Percentiles rank a stretch among this genome's conserved stretches.
Conservation (phyloP, 1,140 invertebrate genomes). For the Zophobas morio region DNA sequence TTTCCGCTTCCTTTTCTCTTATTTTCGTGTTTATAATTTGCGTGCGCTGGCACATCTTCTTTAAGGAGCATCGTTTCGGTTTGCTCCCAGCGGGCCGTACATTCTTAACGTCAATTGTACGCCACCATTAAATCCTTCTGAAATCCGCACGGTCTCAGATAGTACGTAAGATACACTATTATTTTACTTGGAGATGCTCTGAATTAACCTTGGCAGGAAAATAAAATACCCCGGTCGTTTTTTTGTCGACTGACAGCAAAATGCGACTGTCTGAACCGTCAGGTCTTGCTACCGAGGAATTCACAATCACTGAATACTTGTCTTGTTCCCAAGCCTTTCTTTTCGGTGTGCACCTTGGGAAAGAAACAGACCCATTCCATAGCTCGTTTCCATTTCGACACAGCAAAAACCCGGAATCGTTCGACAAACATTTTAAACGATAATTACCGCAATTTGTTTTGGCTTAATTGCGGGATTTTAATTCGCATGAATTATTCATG, state of each 20-base stretch:
- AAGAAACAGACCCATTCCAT: constrained; percentile 30
- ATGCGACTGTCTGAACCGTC: constrained; percentile 62
- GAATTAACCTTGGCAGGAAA: constrained; percentile 65
- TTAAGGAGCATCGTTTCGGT: constrained; percentile 19
- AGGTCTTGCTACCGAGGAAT: constrained; percentile 57
- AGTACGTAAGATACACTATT: constrained; percentile 62
- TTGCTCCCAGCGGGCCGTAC: constrained; percentile 42
- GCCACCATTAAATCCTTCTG: constrained; percentile 64
- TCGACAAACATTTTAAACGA: constrained; percentile 35
- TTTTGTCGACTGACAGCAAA: constrained; percentile 63
- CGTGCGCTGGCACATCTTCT: constrained; percentile 25
- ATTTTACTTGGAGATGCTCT: constrained; percentile 63
- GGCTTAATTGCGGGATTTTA: constrained; percentile 28
- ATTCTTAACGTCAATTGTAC: constrained; percentile 58
- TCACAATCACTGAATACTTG: constrained; percentile 64
- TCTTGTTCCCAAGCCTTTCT: constrained; percentile 54
- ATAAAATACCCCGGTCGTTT: constrained; percentile 60
- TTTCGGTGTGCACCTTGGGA: constrained; percentile 52
- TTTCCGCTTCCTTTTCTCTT: too few species aligned
- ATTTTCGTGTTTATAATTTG: too few species aligned
- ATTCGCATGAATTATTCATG: constrained; percentile 36
- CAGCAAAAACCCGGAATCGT: constrained; percentile 36
- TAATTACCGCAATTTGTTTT: constrained; percentile 38
- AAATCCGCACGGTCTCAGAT: constrained; percentile 60
- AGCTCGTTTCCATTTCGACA: constrained; percentile 48